Conservation (phyloP, 2,113 vertebrate genomes). For the Phycodurus eques region DNA sequence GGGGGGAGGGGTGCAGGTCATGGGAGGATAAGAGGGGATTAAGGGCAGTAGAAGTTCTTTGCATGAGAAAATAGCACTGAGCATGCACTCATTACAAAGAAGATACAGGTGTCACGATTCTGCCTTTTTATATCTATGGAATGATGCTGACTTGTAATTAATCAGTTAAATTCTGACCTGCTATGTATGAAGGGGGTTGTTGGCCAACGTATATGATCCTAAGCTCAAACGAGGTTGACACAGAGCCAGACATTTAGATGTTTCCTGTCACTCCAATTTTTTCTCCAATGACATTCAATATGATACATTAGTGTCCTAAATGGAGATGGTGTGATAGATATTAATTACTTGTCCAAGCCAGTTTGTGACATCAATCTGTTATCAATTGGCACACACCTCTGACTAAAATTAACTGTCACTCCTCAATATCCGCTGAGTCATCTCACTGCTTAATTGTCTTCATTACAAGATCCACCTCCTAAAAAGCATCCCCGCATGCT, state of each 20-base stretch:
- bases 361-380: constrained; percentile 67
- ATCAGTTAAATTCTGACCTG: neutral
- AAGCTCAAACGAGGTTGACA: constrained; percentile 49
- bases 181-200: neutral
- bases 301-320: constrained; percentile 48
- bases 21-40: constrained; percentile 55
- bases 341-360: constrained; percentile 69
- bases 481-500: constrained; percentile 36
- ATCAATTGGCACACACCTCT: constrained; percentile 53
- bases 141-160: neutral
- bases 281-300: constrained; percentile 42
- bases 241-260: constrained; percentile 49
- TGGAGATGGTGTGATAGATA: constrained; percentile 50
- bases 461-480: constrained; percentile 43
- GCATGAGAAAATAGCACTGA: constrained; percentile 49
- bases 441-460: constrained; percentile 52
- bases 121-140: neutral
- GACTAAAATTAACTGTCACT: constrained; percentile 69
- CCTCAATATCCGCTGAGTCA: constrained; percentile 57
- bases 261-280: constrained; percentile 51
- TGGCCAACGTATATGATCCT: neutral
- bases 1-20: constrained; percentile 27
- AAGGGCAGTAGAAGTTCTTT: constrained; percentile 50
- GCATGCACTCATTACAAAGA: constrained; percentile 60
- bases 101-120: constrained; percentile 52